phyloP scores from a whole-genome alignment of 2,113 vertebrate species.

The Nicator chloris region DNA sequence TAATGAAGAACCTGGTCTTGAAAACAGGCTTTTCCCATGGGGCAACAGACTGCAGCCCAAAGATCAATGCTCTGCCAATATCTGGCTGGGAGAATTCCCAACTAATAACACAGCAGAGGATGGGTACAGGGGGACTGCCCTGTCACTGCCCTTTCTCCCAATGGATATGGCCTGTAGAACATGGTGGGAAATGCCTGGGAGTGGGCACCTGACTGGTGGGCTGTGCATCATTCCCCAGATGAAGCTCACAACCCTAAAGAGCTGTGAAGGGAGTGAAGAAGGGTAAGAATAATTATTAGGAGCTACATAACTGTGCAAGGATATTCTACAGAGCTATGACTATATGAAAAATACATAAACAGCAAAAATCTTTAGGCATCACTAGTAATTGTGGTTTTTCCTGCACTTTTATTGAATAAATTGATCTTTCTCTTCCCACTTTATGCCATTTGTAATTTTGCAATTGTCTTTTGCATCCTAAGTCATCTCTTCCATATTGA shows the following conservation, averaged over 20 bases:
- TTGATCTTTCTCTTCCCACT: not conserved
- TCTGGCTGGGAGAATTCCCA: slow-evolving; percentile 91
- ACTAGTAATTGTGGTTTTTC: not conserved
- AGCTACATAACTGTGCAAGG: too few relatives aligned
- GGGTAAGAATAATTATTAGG: not conserved
- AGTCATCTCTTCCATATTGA: not conserved
- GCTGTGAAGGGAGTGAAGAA: not conserved
- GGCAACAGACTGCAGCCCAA: slow-evolving; percentile 88
- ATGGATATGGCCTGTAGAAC: slow-evolving; percentile 85
- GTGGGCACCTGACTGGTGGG: slow-evolving; percentile 93
- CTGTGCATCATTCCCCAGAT: slow-evolving; percentile 74
- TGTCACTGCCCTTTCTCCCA: slow-evolving; percentile 87
- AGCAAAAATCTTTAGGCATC: not conserved
- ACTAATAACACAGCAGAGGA: slow-evolving; percentile 83
- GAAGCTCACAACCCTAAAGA: slow-evolving; percentile 69
- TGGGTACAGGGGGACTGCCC: slow-evolving; percentile 81
- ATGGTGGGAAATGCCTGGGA: slow-evolving; percentile 93
- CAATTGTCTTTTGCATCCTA: not conserved
- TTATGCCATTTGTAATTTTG: not conserved
- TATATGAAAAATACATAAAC: not conserved
- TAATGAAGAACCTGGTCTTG: not conserved
- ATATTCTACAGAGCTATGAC: not conserved
- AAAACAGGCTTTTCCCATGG: slow-evolving; percentile 87
- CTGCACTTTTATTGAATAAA: not conserved
- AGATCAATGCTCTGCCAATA: slow-evolving; percentile 85